Conservation (phyloP, 2,113 vertebrate genomes). For the Petromus typicus region DNA sequence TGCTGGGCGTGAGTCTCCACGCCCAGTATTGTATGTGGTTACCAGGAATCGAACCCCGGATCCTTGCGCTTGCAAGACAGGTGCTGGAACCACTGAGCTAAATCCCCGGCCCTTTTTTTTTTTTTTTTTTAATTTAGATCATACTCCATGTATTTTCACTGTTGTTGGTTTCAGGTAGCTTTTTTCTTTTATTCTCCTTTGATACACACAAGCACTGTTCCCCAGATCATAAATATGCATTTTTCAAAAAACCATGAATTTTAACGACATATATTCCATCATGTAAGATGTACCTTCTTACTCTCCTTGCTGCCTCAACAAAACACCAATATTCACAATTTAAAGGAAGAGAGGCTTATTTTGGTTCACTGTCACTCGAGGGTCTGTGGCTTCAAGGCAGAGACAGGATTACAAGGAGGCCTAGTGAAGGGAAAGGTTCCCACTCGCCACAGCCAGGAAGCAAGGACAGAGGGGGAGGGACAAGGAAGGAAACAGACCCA, state of each 20-base stretch:
- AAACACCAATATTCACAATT: background rate
- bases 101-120: too few relatives aligned
- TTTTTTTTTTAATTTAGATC: background rate
- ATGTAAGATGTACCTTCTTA: background rate
- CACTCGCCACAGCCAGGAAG: background rate
- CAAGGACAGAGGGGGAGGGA: background rate
- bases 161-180: background rate
- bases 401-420: background rate
- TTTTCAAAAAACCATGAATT: slow-evolving; percentile 1
- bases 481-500: background rate
- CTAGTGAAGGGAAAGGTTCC: background rate
- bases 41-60: too few relatives aligned
- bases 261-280: background rate
- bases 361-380: background rate
- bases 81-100: too few relatives aligned
- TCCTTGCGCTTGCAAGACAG: too few relatives aligned
- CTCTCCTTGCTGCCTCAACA: background rate
- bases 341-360: background rate
- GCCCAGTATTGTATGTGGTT: too few relatives aligned
- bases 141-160: background rate
- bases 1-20: too few relatives aligned
- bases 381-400: background rate
- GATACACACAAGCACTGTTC: background rate
- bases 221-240: background rate
- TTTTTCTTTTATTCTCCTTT: background rate